A percentile compares a stretch with the other conserved stretches of the same genome.
These are phyloP conservation scores for Recurvirostra avosetta DNA, from an alignment of 2,113 vertebrate species.

Conservation along the genomic window DNA sequence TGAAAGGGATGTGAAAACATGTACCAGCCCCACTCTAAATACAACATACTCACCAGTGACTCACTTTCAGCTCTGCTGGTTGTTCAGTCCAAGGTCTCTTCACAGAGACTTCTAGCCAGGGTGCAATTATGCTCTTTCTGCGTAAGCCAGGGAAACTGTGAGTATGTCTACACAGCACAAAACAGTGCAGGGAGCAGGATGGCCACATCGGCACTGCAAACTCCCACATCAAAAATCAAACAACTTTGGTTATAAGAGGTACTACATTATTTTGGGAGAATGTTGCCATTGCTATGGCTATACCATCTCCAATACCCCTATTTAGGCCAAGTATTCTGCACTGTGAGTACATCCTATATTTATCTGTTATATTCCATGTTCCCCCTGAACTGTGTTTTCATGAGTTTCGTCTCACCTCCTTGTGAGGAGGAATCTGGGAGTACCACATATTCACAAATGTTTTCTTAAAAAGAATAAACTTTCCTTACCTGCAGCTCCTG, in stretches of 20 bases:
- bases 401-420: not conserved
- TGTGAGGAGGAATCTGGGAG: not conserved
- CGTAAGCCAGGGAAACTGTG: not conserved
- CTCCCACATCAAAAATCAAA: not conserved
- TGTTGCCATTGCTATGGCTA: not conserved
- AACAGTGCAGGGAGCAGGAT: not conserved
- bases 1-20: not conserved
- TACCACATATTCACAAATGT: not conserved
- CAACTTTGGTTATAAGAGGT: not conserved
- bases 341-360: not conserved
- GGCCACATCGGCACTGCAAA: not conserved
- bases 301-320: not conserved
- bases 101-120: not conserved
- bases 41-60: not conserved
- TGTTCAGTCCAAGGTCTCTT: not conserved
- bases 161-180: not conserved
- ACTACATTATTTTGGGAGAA: not conserved
- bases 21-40: not conserved
- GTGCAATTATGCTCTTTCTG: not conserved
- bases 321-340: not conserved
- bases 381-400: not conserved
- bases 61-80: not conserved
- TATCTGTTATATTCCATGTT: not conserved
- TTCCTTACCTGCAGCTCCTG: constrained; percentile 86
- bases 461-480: not conserved